Evolutionary conservation across 2,113 vertebrate genomes (phyloP).

Genomic region (Coreoperca whiteheadi): DNA sequence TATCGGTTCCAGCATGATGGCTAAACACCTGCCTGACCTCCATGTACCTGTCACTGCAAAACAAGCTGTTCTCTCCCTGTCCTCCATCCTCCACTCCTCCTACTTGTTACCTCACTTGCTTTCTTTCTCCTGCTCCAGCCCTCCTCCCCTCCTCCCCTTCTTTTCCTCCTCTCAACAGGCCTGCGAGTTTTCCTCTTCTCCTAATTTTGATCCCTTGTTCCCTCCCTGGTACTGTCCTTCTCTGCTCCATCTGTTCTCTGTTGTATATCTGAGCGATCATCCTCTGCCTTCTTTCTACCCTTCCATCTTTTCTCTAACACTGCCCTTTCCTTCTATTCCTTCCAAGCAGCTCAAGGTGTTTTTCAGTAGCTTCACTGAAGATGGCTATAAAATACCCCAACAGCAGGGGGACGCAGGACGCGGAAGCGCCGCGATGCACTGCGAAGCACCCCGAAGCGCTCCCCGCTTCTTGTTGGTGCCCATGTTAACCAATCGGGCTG

Average conservation of each 20-base stretch:
- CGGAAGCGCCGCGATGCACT: no score
- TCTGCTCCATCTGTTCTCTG: conserved; percentile 46
- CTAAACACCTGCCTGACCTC: conserved; percentile 67
- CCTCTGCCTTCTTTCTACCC: background rate
- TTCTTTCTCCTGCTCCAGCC: conserved; percentile 20
- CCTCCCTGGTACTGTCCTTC: conserved; percentile 15
- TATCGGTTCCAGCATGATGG: conserved; percentile 51
- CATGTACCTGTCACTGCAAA: conserved; percentile 63
- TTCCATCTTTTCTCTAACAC: background rate
- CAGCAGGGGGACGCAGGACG: no score
- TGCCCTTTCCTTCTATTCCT: background rate
- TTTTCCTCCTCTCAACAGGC: background rate
- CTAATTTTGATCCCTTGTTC: conserved; percentile 27
- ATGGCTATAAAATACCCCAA: no score
- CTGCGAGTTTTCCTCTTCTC: conserved; percentile 6
- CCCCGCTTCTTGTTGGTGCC: no score
- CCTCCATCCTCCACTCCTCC: conserved; percentile 18
- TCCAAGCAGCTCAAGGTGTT: background rate
- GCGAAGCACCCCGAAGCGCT: no score
- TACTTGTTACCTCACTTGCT: conserved; percentile 22
- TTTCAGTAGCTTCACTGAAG: conserved; percentile 1
- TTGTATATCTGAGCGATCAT: conserved; percentile 20
- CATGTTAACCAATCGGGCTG: no score
- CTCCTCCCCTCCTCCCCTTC: background rate
- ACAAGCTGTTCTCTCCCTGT: conserved; percentile 51